These are phyloP conservation scores for Blastomussa wellsi DNA, from an alignment of 92 coral and sea anemone species.

Conservation along the genomic window DNA sequence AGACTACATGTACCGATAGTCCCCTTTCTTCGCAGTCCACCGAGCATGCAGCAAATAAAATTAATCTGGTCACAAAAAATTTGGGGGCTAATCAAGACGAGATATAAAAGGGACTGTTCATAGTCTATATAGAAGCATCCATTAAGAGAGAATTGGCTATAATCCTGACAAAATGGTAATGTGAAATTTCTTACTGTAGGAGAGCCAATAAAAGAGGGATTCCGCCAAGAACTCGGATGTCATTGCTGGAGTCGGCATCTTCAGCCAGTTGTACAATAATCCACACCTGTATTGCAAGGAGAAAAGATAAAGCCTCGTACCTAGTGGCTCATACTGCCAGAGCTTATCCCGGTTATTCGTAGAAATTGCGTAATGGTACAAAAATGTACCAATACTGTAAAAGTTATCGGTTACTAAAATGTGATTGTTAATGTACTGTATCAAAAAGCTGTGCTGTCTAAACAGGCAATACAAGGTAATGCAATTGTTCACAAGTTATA, in stretches of 20 bases:
- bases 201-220: constrained; percentile 89
- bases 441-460: too few species aligned
- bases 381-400: not conserved
- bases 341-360: too few species aligned
- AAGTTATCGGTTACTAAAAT: not conserved
- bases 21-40: too few species aligned
- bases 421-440: too few species aligned
- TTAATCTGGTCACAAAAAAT: too few species aligned
- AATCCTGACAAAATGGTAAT: not conserved
- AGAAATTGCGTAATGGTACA: not conserved
- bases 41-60: too few species aligned
- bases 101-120: too few species aligned
- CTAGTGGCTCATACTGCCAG: too few species aligned
- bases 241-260: constrained; percentile 95
- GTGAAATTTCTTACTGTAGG: constrained; percentile 73
- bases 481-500: not conserved
- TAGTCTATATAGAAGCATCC: too few species aligned
- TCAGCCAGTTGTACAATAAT: constrained; percentile 95
- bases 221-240: constrained; percentile 95
- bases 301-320: not conserved
- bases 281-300: constrained; percentile 77
- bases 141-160: too few species aligned
- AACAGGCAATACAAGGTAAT: not conserved
- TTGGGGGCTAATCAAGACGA: too few species aligned
- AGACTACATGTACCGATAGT: too few species aligned